Conservation (phyloP, 2,113 vertebrate species). For the Seriola quinqueradiata region DNA sequence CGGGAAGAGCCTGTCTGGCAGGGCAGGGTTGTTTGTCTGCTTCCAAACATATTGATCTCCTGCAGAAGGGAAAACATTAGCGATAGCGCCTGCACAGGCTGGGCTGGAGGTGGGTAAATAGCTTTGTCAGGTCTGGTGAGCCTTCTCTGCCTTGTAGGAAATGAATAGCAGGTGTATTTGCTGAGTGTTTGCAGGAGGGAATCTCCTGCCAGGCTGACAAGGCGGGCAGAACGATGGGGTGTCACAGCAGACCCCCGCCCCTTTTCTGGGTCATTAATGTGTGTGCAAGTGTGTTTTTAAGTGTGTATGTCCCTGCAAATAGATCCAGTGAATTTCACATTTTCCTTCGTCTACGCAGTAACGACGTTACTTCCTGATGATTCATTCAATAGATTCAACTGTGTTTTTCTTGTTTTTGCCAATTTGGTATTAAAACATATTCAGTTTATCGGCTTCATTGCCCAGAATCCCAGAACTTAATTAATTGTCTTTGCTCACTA, state of each 20-base stretch:
- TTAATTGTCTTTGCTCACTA: slow-evolving; percentile 35
- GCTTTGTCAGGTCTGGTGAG: slow-evolving; percentile 82
- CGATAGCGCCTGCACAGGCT: slow-evolving; percentile 70
- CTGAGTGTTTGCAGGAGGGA: slow-evolving; percentile 73
- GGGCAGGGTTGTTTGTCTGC: slow-evolving; percentile 81
- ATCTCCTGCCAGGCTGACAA: slow-evolving; percentile 75
- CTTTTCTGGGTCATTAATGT: slow-evolving; percentile 18
- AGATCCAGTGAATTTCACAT: not conserved
- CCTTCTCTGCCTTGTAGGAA: slow-evolving; percentile 75
- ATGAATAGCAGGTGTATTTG: slow-evolving; percentile 84
- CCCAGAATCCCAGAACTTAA: slow-evolving; percentile 35
- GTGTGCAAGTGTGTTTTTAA: slow-evolving; percentile 11
- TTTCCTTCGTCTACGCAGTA: not conserved
- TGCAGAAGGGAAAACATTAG: slow-evolving; percentile 85
- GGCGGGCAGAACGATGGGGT: slow-evolving; percentile 62
- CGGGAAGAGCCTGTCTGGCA: slow-evolving; percentile 74
- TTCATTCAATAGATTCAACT: not conserved
- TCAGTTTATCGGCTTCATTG: slow-evolving; percentile 10
- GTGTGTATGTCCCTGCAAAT: not conserved
- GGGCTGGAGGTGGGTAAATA: slow-evolving; percentile 80
- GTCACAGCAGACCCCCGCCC: slow-evolving; percentile 45
- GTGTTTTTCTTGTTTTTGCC: slow-evolving; percentile 8
- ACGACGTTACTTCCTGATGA: not conserved
- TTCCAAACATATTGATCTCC: slow-evolving; percentile 87
- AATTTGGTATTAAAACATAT: not conserved